Evolutionary conservation across 2,888 invertebrate species (phyloP).

Genomic region (Griposia aprilina): DNA sequence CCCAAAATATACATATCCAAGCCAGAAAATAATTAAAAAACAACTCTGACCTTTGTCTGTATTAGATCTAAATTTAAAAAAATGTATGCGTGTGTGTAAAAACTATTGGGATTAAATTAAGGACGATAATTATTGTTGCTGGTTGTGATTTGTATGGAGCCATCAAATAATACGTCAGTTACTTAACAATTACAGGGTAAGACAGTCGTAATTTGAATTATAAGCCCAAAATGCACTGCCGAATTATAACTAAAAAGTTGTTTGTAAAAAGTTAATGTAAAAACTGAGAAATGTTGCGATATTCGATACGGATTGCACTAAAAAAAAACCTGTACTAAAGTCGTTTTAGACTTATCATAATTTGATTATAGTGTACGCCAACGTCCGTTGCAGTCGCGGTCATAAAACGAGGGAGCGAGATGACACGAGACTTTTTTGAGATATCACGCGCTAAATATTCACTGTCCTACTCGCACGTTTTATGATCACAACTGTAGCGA

Average conservation of each 20-base stretch:
- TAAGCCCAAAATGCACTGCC: conserved; percentile 44
- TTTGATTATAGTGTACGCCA: neutral
- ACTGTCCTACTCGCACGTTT: neutral
- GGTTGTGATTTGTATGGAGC: conserved; percentile 57
- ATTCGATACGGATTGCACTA: conserved; percentile 29
- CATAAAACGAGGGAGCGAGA: neutral
- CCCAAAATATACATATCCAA: conserved; percentile 9
- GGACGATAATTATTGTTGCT: conserved; percentile 41
- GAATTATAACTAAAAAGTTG: conserved; percentile 40
- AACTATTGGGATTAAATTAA: conserved; percentile 22
- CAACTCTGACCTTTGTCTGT: conserved; percentile 36
- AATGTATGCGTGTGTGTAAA: conserved; percentile 35
- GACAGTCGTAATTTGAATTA: conserved; percentile 41
- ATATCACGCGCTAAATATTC: neutral
- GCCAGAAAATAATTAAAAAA: conserved; percentile 20
- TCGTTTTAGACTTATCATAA: conserved; percentile 54
- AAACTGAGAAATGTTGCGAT: conserved; percentile 16
- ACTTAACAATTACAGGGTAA: conserved; percentile 67
- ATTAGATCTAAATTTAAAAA: conserved; percentile 10
- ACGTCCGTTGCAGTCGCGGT: neutral
- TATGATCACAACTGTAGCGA: neutral
- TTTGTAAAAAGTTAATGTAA: conserved; percentile 36
- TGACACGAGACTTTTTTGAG: neutral
- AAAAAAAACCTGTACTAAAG: conserved; percentile 10
- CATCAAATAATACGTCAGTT: conserved; percentile 41